Conservation (phyloP, 1,140 invertebrate genomes). For the Telenomus remus region DNA sequence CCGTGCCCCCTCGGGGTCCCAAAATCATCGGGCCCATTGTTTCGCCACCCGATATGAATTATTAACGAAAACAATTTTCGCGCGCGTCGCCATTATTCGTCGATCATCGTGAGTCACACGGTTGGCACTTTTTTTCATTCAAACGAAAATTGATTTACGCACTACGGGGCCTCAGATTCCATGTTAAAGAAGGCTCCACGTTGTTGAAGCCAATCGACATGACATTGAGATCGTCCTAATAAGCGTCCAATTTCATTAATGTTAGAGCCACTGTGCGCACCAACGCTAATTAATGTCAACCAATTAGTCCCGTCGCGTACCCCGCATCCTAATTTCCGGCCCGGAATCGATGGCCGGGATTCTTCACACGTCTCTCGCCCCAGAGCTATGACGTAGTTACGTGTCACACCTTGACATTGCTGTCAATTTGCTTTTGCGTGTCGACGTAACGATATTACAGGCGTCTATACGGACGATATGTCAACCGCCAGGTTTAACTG, state of each 20-base stretch:
- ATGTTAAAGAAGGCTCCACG: constrained; percentile 12
- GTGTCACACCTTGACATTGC: constrained; percentile 27
- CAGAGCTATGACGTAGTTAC: background rate
- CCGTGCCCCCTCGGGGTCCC: no score
- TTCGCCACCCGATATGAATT: constrained; percentile 4
- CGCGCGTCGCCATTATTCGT: no score
- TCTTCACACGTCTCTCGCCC: constrained; percentile 21
- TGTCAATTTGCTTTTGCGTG: constrained; percentile 31
- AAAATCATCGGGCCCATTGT: constrained; percentile 17
- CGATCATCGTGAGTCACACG: no score
- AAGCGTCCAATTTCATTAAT: constrained; percentile 42
- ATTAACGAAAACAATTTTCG: constrained; percentile 11
- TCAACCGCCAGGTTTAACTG: background rate
- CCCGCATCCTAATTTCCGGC: constrained; percentile 51
- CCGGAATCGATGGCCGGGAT: constrained; percentile 33
- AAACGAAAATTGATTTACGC: constrained; percentile 11
- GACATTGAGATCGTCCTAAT: constrained; percentile 36
- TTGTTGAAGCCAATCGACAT: constrained; percentile 27
- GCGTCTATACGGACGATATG: constrained; percentile 1
- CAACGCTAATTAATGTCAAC: constrained; percentile 47
- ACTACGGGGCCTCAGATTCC: background rate
- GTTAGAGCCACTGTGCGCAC: constrained; percentile 40
- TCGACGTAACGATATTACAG: constrained; percentile 30
- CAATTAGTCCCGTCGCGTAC: constrained; percentile 44
- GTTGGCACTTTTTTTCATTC: background rate